These are phyloP conservation scores for Neodiprion lecontei DNA, from an alignment of 1,140 invertebrate species.

Conservation along the genomic window DNA sequence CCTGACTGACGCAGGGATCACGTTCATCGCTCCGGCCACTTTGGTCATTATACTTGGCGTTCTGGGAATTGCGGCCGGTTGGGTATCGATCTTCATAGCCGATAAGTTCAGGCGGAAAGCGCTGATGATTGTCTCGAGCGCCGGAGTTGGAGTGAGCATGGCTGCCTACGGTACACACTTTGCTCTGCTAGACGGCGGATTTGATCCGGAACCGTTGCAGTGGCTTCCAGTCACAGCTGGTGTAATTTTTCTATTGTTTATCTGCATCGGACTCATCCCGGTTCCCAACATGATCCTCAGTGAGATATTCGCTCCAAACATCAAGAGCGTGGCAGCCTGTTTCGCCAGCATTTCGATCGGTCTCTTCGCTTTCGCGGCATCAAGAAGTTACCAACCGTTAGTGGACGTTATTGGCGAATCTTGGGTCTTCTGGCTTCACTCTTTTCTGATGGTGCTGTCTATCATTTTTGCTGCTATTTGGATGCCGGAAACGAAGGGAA, in stretches of 20 bases:
- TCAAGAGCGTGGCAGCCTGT: constrained; percentile 74
- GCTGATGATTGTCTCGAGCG: constrained; percentile 69
- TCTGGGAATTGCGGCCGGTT: constrained; percentile 69
- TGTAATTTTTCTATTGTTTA: constrained; percentile 69
- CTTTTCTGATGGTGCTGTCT: constrained; percentile 68
- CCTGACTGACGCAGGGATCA: constrained; percentile 67
- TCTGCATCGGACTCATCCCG: constrained; percentile 73
- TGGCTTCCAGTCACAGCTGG: constrained; percentile 68
- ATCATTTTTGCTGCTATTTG: constrained; percentile 69
- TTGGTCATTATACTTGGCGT: constrained; percentile 71
- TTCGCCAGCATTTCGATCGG: constrained; percentile 76
- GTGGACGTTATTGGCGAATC: constrained; percentile 68
- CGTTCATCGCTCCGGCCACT: constrained; percentile 54
- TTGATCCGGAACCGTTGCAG: constrained; percentile 39
- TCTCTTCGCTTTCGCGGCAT: constrained; percentile 75
- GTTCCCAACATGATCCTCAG: constrained; percentile 76
- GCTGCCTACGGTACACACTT: not conserved
- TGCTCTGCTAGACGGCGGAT: not conserved
- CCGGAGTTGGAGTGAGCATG: not conserved
- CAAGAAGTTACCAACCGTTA: constrained; percentile 75
- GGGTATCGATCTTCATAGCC: constrained; percentile 69
- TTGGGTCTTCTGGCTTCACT: constrained; percentile 78
- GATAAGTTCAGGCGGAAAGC: constrained; percentile 75
- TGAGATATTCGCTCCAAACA: constrained; percentile 76
- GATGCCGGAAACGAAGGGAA: constrained; percentile 85